phyloP scores from a whole-genome alignment of 2,797 vertebrate species.

The Diceros bicornis region DNA sequence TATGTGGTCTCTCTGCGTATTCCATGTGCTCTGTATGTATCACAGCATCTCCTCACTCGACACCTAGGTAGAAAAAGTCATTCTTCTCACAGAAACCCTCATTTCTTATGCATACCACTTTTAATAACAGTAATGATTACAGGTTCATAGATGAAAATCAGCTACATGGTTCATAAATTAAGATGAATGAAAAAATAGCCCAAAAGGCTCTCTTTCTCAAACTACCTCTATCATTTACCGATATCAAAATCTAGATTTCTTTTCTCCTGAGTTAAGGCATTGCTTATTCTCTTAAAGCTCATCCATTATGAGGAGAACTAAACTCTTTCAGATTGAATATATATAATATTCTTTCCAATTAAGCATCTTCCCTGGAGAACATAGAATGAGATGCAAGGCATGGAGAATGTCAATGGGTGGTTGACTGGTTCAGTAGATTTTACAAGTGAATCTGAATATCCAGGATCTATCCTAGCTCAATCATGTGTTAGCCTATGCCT shows the following conservation, averaged over 20 bases:
- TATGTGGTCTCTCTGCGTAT: no score
- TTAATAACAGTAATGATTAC: not conserved
- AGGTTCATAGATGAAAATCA: not conserved
- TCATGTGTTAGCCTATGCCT: not conserved
- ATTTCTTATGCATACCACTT: not conserved
- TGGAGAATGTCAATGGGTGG: not conserved
- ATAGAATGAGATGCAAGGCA: not conserved
- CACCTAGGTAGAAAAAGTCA: not conserved
- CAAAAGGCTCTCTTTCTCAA: not conserved
- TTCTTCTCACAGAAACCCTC: not conserved
- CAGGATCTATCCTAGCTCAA: not conserved
- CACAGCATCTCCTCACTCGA: not conserved
- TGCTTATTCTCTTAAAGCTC: not conserved
- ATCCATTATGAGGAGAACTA: not conserved
- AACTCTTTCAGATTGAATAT: not conserved
- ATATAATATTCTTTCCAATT: not conserved
- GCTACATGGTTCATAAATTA: not conserved
- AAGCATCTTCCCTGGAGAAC: not conserved
- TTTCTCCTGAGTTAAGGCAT: not conserved
- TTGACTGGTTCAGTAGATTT: not conserved
- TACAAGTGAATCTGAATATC: not conserved
- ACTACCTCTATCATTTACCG: not conserved
- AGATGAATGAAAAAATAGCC: not conserved
- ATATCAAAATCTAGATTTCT: not conserved
- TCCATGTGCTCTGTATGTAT: not conserved